phyloP scores from a whole-genome alignment of 2,797 vertebrate genomes.

The Manis javanica region DNA sequence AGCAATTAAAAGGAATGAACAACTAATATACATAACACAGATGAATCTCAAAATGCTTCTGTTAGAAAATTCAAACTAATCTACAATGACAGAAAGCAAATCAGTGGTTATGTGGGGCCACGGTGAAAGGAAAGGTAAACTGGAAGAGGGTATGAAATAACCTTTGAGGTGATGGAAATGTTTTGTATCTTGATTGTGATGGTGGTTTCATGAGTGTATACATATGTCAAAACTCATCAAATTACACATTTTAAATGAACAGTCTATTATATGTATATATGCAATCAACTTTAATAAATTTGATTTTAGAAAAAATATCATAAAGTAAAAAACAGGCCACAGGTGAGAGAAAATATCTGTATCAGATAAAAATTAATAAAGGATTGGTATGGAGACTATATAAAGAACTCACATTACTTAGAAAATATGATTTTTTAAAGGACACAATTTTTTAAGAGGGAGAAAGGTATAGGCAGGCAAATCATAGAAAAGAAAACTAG shows the following conservation, averaged over 20 bases:
- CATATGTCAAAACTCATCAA: background rate
- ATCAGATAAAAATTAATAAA: slow-evolving; percentile 46
- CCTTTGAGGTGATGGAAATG: background rate
- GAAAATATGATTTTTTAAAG: background rate
- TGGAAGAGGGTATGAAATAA: background rate
- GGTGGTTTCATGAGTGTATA: background rate
- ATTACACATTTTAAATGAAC: background rate
- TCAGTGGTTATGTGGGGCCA: background rate
- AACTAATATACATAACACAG: background rate
- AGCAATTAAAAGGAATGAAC: slow-evolving; percentile 13
- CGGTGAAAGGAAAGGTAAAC: background rate
- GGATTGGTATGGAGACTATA: background rate
- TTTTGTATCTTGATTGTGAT: background rate
- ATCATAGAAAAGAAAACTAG: background rate
- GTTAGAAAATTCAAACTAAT: slow-evolving; percentile 10
- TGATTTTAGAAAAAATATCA: background rate
- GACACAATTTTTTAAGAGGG: background rate
- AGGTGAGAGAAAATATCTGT: background rate
- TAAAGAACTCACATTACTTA: background rate
- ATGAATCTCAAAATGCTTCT: background rate
- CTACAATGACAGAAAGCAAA: background rate
- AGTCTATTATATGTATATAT: background rate
- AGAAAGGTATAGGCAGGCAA: background rate
- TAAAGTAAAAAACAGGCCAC: background rate
- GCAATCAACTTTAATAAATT: background rate